Evolutionary conservation across 2,888 invertebrate species (phyloP), one percentile per base, ranked within the genome.

Genomic region (Metallyticus violacea): DNA sequence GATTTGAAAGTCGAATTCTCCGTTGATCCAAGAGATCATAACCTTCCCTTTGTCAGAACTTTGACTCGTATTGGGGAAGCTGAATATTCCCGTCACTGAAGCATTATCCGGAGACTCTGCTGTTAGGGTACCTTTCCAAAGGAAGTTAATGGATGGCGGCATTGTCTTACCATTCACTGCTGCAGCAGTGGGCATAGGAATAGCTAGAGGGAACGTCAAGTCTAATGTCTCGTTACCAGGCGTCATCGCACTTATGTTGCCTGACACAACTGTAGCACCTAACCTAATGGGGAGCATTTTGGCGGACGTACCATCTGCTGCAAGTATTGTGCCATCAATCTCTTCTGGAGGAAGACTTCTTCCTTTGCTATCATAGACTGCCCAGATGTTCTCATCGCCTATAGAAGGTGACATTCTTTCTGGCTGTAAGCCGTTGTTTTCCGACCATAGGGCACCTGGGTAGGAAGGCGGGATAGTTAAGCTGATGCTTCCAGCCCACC

Each of bases 401-500:
- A 15, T 62, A 9, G 22, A 3, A 62, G 40, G 40, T 62, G 40
- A 62, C 15, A 62, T 62, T 15, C 40, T 62, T 62, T 62, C 40
- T 15, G 40, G 40, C 15, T 62, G 15, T 62, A 62, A 15, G 9
- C 40, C 40, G 22, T 62, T 62, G 22, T 62, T 62, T 62, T 62
- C 40, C 22, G 40, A 9, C 40, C 40, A 62, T 62, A 7, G 40
- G 15, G 15, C 22, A 6, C 40, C 40, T 1, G 5, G 22, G 4
- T 7, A 6, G 28, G 30, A 81, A 40, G 25, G 29, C 2, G 82
- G 76, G 7, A 76, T 9, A 22, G 82, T 79, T 62, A 86, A 40
- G 26, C 40, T 26, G 22, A 82, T 29, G 15, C 79, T 85, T 25
- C 89, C 89, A 29, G 83, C 83, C 89, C 89, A 89, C 84, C 83